These are phyloP conservation scores for Amphiprion ocellaris DNA, from an alignment of 2,113 vertebrate species.

Conservation along the genomic window DNA sequence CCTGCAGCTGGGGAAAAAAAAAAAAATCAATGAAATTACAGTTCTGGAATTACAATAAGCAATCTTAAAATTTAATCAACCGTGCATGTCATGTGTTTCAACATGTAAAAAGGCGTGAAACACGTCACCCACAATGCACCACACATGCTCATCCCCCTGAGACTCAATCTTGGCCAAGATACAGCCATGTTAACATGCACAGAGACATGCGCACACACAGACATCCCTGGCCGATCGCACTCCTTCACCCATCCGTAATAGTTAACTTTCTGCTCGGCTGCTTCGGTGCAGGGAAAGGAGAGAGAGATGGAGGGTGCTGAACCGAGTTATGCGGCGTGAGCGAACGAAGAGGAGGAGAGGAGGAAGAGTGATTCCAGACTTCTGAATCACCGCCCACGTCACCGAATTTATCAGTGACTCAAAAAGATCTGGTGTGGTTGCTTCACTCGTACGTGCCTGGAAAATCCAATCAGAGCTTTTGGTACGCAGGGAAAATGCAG, in stretches of 20 bases:
- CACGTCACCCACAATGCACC: slow-evolving; percentile 8
- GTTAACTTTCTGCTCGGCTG: slow-evolving; percentile 75
- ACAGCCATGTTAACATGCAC: slow-evolving; percentile 24
- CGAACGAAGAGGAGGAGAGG: slow-evolving; percentile 28
- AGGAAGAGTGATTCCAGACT: slow-evolving; percentile 37
- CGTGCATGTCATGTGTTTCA: background rate
- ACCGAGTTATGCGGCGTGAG: slow-evolving; percentile 35
- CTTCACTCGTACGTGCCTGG: background rate
- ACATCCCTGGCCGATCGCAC: slow-evolving; percentile 20
- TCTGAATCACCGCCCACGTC: slow-evolving; percentile 52
- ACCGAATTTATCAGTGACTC: slow-evolving; percentile 43
- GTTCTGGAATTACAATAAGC: slow-evolving; percentile 26
- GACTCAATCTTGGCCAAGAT: slow-evolving; percentile 8
- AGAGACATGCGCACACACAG: background rate
- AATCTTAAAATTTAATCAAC: slow-evolving; percentile 24
- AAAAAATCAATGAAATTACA: slow-evolving; percentile 4
- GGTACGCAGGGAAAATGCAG: background rate
- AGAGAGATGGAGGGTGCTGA: slow-evolving; percentile 56
- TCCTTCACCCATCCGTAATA: slow-evolving; percentile 63
- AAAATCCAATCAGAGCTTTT: slow-evolving; percentile 18
- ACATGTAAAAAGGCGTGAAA: slow-evolving; percentile 15
- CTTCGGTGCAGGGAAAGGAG: slow-evolving; percentile 53
- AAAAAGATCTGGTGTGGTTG: slow-evolving; percentile 12
- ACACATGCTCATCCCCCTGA: slow-evolving; percentile 6
- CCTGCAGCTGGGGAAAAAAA: background rate